phyloP scores from a whole-genome alignment of 1,140 invertebrate species.

The Frieseomelitta varia region DNA sequence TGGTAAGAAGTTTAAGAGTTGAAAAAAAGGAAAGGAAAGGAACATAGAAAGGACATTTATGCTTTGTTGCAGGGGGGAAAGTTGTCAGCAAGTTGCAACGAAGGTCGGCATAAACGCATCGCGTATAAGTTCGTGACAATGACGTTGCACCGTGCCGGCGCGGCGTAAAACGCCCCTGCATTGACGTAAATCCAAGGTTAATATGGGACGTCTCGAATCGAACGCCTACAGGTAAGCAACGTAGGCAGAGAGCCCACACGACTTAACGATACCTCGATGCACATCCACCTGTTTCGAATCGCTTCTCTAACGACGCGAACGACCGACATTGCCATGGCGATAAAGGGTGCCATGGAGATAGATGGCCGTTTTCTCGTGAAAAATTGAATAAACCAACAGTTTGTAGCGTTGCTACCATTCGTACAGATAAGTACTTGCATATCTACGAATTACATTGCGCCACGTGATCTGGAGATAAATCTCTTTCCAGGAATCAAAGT shows the following conservation, averaged over 20 bases:
- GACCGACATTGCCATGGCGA: neutral
- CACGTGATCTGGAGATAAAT: neutral
- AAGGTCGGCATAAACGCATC: conserved; percentile 57
- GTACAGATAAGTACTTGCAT: no score
- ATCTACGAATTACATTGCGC: neutral
- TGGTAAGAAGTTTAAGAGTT: neutral
- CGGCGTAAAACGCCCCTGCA: conserved; percentile 60
- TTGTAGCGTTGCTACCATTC: neutral
- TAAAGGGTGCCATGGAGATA: neutral
- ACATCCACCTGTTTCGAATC: conserved; percentile 56
- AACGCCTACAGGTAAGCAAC: conserved; percentile 56
- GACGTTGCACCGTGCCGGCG: conserved; percentile 52
- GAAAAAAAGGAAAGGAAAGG: neutral
- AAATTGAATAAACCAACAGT: no score
- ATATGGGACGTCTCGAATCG: conserved; percentile 62
- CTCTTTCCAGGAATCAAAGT: no score
- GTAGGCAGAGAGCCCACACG: conserved; percentile 43
- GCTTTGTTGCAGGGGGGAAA: conserved; percentile 15
- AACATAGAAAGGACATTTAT: neutral
- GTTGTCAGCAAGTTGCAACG: neutral
- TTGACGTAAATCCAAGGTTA: conserved; percentile 68
- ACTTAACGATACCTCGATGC: conserved; percentile 34
- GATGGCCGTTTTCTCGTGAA: neutral
- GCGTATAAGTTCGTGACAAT: conserved; percentile 58
- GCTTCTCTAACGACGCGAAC: conserved; percentile 10